Conservation (phyloP, 2,888 invertebrate genomes). For the Platycheirus rosarum region DNA sequence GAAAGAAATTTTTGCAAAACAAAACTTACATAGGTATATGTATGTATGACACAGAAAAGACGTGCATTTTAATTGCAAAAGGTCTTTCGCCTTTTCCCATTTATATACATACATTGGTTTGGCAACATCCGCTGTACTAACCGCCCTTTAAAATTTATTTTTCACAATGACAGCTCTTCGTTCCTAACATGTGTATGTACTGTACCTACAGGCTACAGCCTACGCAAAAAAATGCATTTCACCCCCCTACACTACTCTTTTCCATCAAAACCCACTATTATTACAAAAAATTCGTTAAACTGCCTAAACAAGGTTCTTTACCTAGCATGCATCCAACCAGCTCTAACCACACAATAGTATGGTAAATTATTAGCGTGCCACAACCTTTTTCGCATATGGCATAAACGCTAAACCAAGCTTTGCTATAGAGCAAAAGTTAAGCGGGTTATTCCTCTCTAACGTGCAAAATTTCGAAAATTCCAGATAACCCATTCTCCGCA, state of each 20-base stretch:
- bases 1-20: too few species aligned
- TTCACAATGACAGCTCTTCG: slow-evolving; percentile 21
- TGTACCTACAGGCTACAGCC: slow-evolving; percentile 42
- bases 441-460: slow-evolving; percentile 47
- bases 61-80: slow-evolving; percentile 35
- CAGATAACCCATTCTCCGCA: slow-evolving; percentile 46
- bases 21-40: background rate
- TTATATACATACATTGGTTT: slow-evolving; percentile 74
- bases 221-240: slow-evolving; percentile 32
- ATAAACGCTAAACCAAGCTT: slow-evolving; percentile 2
- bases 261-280: background rate
- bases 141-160: slow-evolving; percentile 44
- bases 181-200: slow-evolving; percentile 46
- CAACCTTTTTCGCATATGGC: slow-evolving; percentile 61
- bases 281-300: background rate
- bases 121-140: slow-evolving; percentile 67
- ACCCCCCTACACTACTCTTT: slow-evolving; percentile 3
- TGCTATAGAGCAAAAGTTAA: slow-evolving; percentile 10
- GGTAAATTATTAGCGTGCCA: slow-evolving; percentile 63
- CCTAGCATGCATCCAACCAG: slow-evolving; percentile 5
- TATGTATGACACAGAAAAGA: slow-evolving; percentile 6
- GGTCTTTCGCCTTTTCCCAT: slow-evolving; percentile 62
- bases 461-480: slow-evolving; percentile 71
- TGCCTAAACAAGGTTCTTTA: slow-evolving; percentile 49
- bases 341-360: slow-evolving; percentile 51